Evolutionary conservation across 2,888 invertebrate species (phyloP).

Genomic region (Adelphocoris suturalis): DNA sequence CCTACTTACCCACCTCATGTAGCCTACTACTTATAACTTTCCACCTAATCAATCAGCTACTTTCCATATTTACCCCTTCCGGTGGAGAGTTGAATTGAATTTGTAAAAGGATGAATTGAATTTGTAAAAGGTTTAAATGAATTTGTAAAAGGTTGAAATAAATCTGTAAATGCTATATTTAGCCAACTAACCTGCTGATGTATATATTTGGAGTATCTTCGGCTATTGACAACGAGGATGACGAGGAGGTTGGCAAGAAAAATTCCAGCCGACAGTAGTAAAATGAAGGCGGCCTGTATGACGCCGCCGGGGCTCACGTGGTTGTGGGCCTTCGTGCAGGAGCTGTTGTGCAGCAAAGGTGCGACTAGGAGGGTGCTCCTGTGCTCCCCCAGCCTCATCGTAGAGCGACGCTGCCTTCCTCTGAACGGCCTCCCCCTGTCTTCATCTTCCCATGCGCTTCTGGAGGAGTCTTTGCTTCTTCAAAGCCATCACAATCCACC

Average conservation of each 20-base stretch:
- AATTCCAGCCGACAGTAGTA: slow-evolving; percentile 88
- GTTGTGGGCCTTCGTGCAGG: slow-evolving; percentile 87
- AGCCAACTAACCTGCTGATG: slow-evolving; percentile 88
- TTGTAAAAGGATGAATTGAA: too few species aligned
- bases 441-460: not conserved
- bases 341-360: slow-evolving; percentile 90
- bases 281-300: slow-evolving; percentile 87
- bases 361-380: slow-evolving; percentile 86
- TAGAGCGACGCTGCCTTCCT: slow-evolving; percentile 18
- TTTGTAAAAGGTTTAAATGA: too few species aligned
- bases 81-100: too few species aligned
- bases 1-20: too few species aligned
- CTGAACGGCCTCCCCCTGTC: not conserved
- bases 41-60: too few species aligned
- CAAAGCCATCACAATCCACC: not conserved
- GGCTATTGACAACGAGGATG: slow-evolving; percentile 90
- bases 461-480: not conserved
- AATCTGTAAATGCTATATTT: too few species aligned
- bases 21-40: too few species aligned
- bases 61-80: too few species aligned
- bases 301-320: slow-evolving; percentile 84
- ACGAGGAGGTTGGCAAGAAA: slow-evolving; percentile 89
- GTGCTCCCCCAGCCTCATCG: slow-evolving; percentile 53
- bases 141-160: too few species aligned
- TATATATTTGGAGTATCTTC: slow-evolving; percentile 86